A percentile compares a stretch with the other conserved stretches of the same genome.
Conservation (phyloP, 2,797 vertebrate species). For the Microhierax caerulescens region DNA sequence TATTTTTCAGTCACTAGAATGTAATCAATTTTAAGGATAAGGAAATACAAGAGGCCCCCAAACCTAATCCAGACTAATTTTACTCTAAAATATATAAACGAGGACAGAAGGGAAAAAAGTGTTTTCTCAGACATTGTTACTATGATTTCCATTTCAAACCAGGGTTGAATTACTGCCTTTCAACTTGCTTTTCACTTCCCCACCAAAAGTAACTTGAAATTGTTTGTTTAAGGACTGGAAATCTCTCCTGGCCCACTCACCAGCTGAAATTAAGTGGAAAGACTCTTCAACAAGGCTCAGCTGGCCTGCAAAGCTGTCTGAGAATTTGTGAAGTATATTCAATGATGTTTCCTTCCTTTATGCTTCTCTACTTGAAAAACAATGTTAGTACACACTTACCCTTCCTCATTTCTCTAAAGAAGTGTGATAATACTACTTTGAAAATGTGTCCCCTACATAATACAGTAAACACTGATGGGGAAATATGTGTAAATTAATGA, state of each 20-base stretch:
- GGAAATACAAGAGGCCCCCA: constrained; percentile 47
- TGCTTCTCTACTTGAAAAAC: neutral
- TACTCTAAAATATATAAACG: constrained; percentile 12
- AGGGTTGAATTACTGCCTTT: constrained; percentile 43
- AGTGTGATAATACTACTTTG: neutral
- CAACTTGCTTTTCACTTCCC: neutral
- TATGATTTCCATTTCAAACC: constrained; percentile 44
- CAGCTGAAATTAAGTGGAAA: constrained; percentile 58
- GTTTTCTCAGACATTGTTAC: constrained; percentile 11
- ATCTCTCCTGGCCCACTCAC: constrained; percentile 29
- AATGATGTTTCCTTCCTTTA: constrained; percentile 20
- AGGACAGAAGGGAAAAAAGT: neutral
- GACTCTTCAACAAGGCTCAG: constrained; percentile 53
- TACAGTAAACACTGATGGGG: neutral
- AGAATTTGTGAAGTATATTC: constrained; percentile 40
- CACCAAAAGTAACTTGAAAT: constrained; percentile 23
- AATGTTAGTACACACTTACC: neutral
- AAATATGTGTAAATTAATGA: neutral
- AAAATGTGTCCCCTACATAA: neutral
- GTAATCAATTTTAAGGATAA: constrained; percentile 62
- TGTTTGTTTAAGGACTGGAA: constrained; percentile 50
- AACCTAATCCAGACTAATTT: constrained; percentile 46
- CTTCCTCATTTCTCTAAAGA: neutral
- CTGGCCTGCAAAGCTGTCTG: constrained; percentile 52
- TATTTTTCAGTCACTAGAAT: constrained; percentile 63